A percentile compares a stretch with the other conserved stretches of the same genome.
Evolutionary conservation across 2,113 vertebrate genomes (phyloP).

Genomic region (Perognathus longimembris): DNA sequence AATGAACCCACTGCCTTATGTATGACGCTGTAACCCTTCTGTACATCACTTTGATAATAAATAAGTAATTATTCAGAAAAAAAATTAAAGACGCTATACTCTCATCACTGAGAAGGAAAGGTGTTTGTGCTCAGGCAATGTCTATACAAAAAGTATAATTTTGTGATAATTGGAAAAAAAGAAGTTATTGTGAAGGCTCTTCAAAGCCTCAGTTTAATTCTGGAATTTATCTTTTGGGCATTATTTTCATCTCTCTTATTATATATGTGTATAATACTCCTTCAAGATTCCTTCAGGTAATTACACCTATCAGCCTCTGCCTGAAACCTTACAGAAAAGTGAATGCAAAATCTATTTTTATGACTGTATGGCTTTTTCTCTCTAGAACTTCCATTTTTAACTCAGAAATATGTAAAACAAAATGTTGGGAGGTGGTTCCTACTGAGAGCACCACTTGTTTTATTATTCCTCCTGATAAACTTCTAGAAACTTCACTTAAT

Average conservation of each 20-base stretch:
- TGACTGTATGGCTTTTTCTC: background rate
- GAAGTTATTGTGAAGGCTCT: background rate
- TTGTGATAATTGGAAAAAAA: background rate
- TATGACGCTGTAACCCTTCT: no score
- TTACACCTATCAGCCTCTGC: background rate
- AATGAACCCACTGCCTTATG: no score
- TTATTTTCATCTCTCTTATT: accelerated
- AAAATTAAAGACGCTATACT: no score
- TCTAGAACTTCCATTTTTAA: background rate
- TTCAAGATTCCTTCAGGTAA: background rate
- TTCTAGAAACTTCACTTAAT: background rate
- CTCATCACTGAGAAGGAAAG: no score
- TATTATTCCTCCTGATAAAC: background rate
- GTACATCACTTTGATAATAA: no score
- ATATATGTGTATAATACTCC: background rate
- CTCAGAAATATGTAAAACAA: background rate
- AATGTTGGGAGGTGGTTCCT: background rate
- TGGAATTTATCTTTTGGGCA: background rate
- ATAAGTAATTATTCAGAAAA: no score
- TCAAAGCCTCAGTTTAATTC: background rate
- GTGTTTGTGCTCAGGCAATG: background rate
- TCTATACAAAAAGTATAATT: background rate
- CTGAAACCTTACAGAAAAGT: background rate
- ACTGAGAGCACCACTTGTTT: background rate
- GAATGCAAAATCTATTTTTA: accelerated